These are phyloP conservation scores for Campylomormyrus tamandua DNA, from an alignment of 2,113 vertebrate genomes.

Conservation along the genomic window DNA sequence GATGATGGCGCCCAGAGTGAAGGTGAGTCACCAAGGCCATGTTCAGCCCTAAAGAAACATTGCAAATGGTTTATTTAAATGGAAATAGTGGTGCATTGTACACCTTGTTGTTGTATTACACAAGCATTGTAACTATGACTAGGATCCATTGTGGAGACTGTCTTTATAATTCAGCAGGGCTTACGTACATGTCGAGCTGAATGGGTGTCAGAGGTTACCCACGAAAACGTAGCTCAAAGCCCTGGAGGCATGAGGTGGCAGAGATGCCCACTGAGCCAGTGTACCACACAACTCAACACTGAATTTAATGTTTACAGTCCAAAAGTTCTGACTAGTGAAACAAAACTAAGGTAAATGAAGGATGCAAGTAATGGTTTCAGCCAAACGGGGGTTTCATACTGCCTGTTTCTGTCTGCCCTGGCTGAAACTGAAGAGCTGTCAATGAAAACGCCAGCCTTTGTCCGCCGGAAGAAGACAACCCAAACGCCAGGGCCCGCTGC, in stretches of 20 bases:
- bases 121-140: background rate
- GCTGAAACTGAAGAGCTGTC: constrained; percentile 39
- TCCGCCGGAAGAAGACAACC: constrained; percentile 48
- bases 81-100: background rate
- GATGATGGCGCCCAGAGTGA: constrained; percentile 24
- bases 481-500: background rate
- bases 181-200: background rate
- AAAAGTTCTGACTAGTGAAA: background rate
- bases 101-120: background rate
- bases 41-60: background rate
- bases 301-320: background rate
- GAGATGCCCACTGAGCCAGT: background rate
- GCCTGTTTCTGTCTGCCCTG: background rate
- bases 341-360: background rate
- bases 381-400: background rate
- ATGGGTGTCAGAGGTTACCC: background rate
- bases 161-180: background rate
- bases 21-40: constrained; percentile 26
- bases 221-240: background rate
- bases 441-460: constrained; percentile 55
- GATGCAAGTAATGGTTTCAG: background rate
- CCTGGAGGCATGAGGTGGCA: background rate
- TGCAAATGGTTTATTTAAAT: background rate
- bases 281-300: background rate
- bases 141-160: background rate